phyloP scores from a whole-genome alignment of 2,888 invertebrate species.

The Xiphydria camelus region DNA sequence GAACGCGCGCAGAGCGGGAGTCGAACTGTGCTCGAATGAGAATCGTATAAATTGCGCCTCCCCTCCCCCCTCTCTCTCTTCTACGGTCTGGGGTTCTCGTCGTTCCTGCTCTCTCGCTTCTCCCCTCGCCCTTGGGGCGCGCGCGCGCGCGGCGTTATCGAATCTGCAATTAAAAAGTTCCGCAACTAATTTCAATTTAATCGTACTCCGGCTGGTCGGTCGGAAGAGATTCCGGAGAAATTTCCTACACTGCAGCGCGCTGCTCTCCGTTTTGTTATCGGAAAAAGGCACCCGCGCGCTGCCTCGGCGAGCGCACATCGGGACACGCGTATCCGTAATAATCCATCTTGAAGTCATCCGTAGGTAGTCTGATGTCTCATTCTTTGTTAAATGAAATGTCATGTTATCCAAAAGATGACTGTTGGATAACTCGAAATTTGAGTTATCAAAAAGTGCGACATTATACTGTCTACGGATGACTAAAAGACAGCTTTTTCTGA shows the following conservation, averaged over 20 bases:
- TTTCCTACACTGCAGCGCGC: neutral
- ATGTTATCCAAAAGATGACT: no score
- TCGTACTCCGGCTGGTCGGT: constrained; percentile 26
- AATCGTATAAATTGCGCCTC: constrained; percentile 36
- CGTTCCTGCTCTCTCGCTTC: neutral
- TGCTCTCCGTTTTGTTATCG: neutral
- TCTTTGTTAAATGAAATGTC: no score
- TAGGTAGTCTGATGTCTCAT: no score
- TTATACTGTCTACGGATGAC: no score
- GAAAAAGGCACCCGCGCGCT: no score
- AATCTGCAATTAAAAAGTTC: constrained; percentile 56
- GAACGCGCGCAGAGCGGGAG: constrained; percentile 35
- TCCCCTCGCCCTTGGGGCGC: no score
- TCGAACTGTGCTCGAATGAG: constrained; percentile 12
- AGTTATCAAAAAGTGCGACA: no score
- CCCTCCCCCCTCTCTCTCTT: neutral
- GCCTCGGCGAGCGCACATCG: no score
- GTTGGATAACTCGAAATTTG: no score
- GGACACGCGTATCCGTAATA: no score
- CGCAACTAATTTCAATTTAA: constrained; percentile 55
- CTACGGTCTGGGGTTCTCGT: neutral
- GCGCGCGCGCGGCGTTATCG: constrained; percentile 42
- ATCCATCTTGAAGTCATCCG: no score
- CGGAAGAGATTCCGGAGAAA: neutral
- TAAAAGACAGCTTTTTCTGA: no score